Base-by-base conservation (phyloP, 2,113 vertebrate genomes). In the Leucopsar rothschildi region DNA sequence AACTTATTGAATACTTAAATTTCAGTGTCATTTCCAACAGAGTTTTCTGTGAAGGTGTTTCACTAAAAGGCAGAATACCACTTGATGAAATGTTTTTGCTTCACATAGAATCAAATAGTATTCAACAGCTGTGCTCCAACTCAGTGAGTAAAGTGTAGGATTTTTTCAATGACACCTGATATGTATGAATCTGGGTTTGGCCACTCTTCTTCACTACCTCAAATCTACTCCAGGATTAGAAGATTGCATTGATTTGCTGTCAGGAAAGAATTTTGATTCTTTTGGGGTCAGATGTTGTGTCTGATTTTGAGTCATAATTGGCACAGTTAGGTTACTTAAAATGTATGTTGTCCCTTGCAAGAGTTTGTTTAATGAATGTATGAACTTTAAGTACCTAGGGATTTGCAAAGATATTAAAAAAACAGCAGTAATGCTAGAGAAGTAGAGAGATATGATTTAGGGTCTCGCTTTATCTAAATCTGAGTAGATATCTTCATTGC, bases 91-190 rank as follows among this genome's bases (percentile, higher is more conserved):
- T 42, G 8, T n/a, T 71, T 76, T 85, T 73, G 18, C 33, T 50
- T 45, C 29, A 45, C 4, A 4, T 2, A 18, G 27, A 42, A 35
- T 15, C 1, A 2, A 57, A 13, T 15, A 14, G 2, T 24, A 40
- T 47, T 44, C 2, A 4, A 22, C 21, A 40, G 3, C 2, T 31
- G 37, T 18, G 31, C 33, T 56, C 56, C 33, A 50, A 23, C 10
- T 50, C 24, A 13, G 19, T 10, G 21, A 53, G n/a, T 16, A 44
- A 55, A 37, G 53, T 12, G 31, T 29, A 64, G 40, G 39, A 33
- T 28, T 78, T 88, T 68, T 81, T 15, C n/a, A 65, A 12, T 25
- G 25, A 21, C 12, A 8, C 21, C 10, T 37, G 33, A 37, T 73
- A 31, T 12, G 4, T 35, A 37, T 2, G 9, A 71, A 40, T 66